A percentile compares a stretch with the other conserved stretches of the same genome.
phyloP scores from a whole-genome alignment of 2,113 vertebrate species.

The Serilophus lunatus region DNA sequence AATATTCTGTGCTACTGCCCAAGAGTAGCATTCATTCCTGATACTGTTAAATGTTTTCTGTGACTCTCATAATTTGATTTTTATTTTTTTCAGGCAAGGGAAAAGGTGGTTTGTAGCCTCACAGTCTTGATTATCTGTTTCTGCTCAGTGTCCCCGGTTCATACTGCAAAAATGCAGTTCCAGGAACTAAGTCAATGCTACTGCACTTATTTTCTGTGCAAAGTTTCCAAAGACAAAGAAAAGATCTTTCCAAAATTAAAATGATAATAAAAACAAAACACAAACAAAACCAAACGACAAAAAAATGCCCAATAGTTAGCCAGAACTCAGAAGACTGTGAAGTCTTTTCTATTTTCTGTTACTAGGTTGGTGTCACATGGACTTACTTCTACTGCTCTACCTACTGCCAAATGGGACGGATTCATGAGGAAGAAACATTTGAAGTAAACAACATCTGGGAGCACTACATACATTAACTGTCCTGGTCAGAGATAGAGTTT shows the following conservation, averaged over 20 bases:
- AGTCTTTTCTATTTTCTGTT: not conserved
- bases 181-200: not conserved
- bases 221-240: not conserved
- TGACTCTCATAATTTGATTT: not conserved
- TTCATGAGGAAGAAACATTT: not conserved
- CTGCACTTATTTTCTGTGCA: not conserved
- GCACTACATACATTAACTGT: constrained; percentile 7
- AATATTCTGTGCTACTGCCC: not conserved
- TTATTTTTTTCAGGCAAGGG: not conserved
- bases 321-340: not conserved
- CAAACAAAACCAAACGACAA: not conserved
- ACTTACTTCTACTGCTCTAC: not conserved
- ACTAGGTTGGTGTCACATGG: not conserved
- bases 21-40: not conserved
- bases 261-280: too few species aligned
- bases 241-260: not conserved
- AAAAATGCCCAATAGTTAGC: fast-evolving
- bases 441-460: constrained; percentile 47
- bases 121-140: not conserved
- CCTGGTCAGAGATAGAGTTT: not conserved
- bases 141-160: not conserved
- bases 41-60: not conserved
- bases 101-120: not conserved
- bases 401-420: not conserved
- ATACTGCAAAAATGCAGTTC: not conserved